Evolutionary conservation across 2,113 vertebrate genomes (phyloP).

Genomic region (Sceloporus tristichus): DNA sequence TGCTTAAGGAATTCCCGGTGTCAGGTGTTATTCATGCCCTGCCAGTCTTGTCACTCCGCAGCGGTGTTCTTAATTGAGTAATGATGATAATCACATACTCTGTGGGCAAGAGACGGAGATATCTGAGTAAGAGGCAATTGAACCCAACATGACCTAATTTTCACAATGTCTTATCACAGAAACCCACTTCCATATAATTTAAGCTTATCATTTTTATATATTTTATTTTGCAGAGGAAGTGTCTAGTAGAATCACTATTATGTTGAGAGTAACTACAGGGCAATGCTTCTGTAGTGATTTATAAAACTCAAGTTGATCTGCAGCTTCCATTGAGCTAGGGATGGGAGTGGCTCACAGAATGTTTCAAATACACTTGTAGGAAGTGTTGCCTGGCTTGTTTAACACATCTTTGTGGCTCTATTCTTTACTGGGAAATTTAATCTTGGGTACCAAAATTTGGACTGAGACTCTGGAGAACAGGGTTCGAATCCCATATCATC

Average conservation of each 20-base stretch:
- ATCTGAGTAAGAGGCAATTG: slow-evolving; percentile 43
- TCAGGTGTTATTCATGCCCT: slow-evolving; percentile 31
- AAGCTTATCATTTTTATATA: slow-evolving; percentile 7
- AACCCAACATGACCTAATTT: slow-evolving; percentile 53
- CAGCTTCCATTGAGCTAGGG: not conserved
- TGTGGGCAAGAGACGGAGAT: slow-evolving; percentile 17
- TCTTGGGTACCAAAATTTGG: too few species aligned
- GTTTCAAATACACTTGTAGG: not conserved
- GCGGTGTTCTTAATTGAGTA: slow-evolving; percentile 54
- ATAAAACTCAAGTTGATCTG: not conserved
- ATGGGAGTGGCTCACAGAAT: not conserved
- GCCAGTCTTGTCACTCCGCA: slow-evolving; percentile 37
- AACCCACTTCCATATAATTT: slow-evolving; percentile 36
- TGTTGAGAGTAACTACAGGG: not conserved
- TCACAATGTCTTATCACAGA: slow-evolving; percentile 42
- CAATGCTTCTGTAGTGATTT: not conserved
- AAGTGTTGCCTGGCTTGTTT: not conserved
- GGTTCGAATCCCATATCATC: too few species aligned
- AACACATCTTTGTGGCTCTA: slow-evolving; percentile 6
- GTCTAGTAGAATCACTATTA: slow-evolving; percentile 31
- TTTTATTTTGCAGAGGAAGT: slow-evolving; percentile 18
- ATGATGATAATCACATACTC: slow-evolving; percentile 37
- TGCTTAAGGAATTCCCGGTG: slow-evolving; percentile 9
- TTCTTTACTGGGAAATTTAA: slow-evolving; percentile 9
- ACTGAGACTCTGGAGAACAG: too few species aligned